Evolutionary conservation across 2,888 invertebrate genomes (phyloP), one percentile per base, ranked within the genome.

Genomic region (Hypolimnas misippus): DNA sequence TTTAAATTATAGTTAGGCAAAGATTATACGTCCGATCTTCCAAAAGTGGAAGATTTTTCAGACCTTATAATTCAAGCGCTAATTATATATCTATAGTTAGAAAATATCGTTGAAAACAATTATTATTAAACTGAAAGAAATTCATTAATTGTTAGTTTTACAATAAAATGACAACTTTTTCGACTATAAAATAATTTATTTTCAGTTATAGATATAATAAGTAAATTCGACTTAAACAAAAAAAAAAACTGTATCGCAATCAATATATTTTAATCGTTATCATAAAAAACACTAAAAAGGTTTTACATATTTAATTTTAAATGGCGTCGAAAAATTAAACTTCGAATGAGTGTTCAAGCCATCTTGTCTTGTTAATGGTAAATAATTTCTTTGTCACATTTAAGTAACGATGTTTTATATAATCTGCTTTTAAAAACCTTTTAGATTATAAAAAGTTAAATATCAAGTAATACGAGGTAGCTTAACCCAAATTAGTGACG

Each of bases 401-500:
- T 60, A 31, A 50, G 46, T 61, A 51, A 50, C 19, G 44, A n/a
- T n/a, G n/a, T n/a, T n/a, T n/a, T n/a, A n/a, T n/a, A n/a, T n/a
- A n/a, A n/a, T n/a, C n/a, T n/a, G n/a, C n/a, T n/a, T 12, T 51
- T 52, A 44, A 55, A 58, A 59, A 35, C 38, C 40, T 52, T 52
- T 57, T 46, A 56, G 29, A 33, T 55, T 51, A 29, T 29, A 59
- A 49, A 57, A 35, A 42, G 19, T 49, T 35, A 40, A 59, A 29
- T 21, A 59, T 31, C 14, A 53, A 25, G n/a, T 66, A 68, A 66
- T 55, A 68, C 62, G 61, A 49, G 53, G 54, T 54, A 57, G 53
- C 57, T 68, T 65, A 63, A 65, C 59, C 54, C 59, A 70, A 66
- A 66, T 67, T 67, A 66, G 46, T 65, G 64, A 61, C 50, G 65